A percentile compares a stretch with the other conserved stretches of the same genome.
phyloP scores from a whole-genome alignment of 1,140 invertebrate species.

The Plodia interpunctella region DNA sequence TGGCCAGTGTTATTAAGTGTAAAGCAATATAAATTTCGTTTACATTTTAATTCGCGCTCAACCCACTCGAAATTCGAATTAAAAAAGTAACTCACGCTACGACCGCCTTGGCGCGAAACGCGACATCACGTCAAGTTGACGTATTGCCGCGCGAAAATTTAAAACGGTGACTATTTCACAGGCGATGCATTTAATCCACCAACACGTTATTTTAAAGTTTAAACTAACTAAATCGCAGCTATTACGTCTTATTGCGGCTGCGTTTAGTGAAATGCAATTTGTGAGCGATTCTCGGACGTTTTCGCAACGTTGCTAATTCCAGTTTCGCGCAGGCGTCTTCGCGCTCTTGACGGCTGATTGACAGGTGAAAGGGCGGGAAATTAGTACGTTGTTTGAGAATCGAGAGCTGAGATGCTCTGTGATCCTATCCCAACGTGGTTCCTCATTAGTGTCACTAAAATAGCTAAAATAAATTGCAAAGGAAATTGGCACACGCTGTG shows the following conservation, averaged over 20 bases:
- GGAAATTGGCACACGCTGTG: slow-evolving; percentile 50
- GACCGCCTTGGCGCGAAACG: slow-evolving; percentile 20
- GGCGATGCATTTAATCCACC: slow-evolving; percentile 34
- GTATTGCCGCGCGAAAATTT: slow-evolving; percentile 46
- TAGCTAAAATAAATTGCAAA: slow-evolving; percentile 21
- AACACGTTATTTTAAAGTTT: slow-evolving; percentile 14
- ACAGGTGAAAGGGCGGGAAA: slow-evolving; percentile 70
- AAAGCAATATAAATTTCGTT: slow-evolving; percentile 42
- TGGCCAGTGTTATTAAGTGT: background rate
- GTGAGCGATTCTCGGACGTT: slow-evolving; percentile 31
- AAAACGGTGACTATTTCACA: slow-evolving; percentile 38
- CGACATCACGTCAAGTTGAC: slow-evolving; percentile 42
- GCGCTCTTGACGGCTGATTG: slow-evolving; percentile 58
- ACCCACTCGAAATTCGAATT: background rate
- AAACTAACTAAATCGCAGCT: slow-evolving; percentile 43
- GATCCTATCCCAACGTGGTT: slow-evolving; percentile 14
- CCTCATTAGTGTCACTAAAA: slow-evolving; percentile 21
- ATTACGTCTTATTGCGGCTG: slow-evolving; percentile 51
- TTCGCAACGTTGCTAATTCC: slow-evolving; percentile 56
- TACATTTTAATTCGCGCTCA: slow-evolving; percentile 41
- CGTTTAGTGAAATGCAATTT: slow-evolving; percentile 45
- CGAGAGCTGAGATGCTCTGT: slow-evolving; percentile 29
- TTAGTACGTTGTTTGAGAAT: slow-evolving; percentile 27
- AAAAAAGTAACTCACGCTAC: background rate
- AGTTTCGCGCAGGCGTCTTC: slow-evolving; percentile 42